A percentile compares a stretch with the other conserved stretches of the same genome.
Evolutionary conservation across 2,888 invertebrate genomes (phyloP).

Genomic region (Oligia fasciuncula): DNA sequence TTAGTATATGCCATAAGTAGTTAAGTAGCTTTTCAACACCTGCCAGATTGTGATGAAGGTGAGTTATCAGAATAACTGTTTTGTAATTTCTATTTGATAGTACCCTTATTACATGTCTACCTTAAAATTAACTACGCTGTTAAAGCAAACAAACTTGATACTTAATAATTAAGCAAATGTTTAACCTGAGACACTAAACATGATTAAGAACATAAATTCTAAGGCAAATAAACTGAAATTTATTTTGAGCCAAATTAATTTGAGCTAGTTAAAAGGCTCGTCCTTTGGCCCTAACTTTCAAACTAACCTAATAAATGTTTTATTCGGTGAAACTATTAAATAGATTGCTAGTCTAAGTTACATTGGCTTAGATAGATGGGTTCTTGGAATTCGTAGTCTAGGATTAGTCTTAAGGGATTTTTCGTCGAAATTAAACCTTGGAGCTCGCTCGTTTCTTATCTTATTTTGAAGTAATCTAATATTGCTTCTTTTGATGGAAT

Average conservation of each 20-base stretch:
- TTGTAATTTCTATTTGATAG: not conserved
- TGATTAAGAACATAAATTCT: slow-evolving; percentile 47
- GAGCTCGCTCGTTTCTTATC: slow-evolving; percentile 20
- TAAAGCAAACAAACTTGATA: slow-evolving; percentile 3
- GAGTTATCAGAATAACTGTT: not conserved
- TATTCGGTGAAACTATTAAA: slow-evolving; percentile 57
- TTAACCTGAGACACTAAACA: slow-evolving; percentile 30
- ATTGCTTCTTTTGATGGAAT: slow-evolving; percentile 13
- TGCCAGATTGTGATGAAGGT: not conserved
- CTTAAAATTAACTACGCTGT: not conserved
- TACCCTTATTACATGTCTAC: not conserved
- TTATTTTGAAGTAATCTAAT: slow-evolving; percentile 26
- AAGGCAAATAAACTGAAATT: slow-evolving; percentile 38
- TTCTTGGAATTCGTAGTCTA: slow-evolving; percentile 24
- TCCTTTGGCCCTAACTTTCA: slow-evolving; percentile 40
- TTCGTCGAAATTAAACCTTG: slow-evolving; percentile 33
- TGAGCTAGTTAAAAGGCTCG: slow-evolving; percentile 37
- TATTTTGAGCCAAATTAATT: slow-evolving; percentile 47
- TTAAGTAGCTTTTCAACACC: not conserved
- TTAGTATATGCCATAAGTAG: not conserved
- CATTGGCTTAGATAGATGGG: slow-evolving; percentile 23
- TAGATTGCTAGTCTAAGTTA: slow-evolving; percentile 50
- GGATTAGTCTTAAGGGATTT: slow-evolving; percentile 36
- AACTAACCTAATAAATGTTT: slow-evolving; percentile 58
- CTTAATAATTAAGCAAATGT: slow-evolving; percentile 26